Percentiles rank a stretch among this genome's conserved stretches.
Conservation (phyloP, 2,888 invertebrate genomes). For the Punctoribates punctum region DNA sequence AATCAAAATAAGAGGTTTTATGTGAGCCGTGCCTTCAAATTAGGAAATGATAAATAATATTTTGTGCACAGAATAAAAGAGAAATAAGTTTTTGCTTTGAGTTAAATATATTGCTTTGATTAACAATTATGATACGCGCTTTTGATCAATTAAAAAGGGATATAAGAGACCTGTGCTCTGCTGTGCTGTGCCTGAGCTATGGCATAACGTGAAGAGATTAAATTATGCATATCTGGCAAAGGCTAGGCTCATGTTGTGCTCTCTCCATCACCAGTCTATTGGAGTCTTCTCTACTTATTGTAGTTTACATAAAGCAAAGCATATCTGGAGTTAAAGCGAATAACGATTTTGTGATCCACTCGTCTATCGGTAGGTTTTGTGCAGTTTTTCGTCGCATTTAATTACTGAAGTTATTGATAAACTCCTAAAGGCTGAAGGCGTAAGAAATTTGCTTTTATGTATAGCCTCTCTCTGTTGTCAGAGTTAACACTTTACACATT, state of each 20-base stretch:
- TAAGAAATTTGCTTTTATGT: conserved; percentile 22
- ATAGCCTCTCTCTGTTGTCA: neutral
- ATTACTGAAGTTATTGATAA: conserved; percentile 27
- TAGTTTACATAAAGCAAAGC: conserved; percentile 1
- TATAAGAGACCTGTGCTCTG: neutral
- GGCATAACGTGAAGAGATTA: conserved; percentile 22
- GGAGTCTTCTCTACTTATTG: conserved; percentile 5
- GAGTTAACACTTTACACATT: conserved; percentile 22
- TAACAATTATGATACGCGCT: conserved; percentile 21
- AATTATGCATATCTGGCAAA: conserved; percentile 30
- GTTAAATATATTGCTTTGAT: conserved; percentile 10
- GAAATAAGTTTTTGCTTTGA: neutral
- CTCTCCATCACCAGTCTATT: neutral
- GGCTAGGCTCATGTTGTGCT: no score
- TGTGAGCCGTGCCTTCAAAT: neutral
- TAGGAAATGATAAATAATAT: conserved; percentile 21
- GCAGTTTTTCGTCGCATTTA: conserved; percentile 22
- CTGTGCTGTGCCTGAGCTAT: neutral
- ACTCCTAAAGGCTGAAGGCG: conserved; percentile 20
- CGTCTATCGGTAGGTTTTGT: neutral
- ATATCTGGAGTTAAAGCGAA: conserved; percentile 2
- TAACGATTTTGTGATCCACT: neutral
- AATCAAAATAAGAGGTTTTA: conserved; percentile 15
- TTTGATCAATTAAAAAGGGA: conserved; percentile 32
- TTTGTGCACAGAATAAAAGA: neutral